These are phyloP conservation scores for Solen grandis DNA, from an alignment of 1,140 invertebrate species.

Conservation along the genomic window DNA sequence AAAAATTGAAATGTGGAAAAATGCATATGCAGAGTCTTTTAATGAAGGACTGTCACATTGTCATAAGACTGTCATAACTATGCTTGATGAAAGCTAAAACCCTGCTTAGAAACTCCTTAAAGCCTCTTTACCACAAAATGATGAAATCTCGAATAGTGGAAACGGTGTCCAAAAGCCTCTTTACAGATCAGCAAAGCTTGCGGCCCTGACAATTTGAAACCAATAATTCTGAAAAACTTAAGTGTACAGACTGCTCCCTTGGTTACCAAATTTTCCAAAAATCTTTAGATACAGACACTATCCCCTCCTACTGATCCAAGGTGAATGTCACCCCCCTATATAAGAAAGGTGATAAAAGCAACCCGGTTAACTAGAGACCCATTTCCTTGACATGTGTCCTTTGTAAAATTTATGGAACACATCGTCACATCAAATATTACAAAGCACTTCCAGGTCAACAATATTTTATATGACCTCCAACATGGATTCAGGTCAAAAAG, in stretches of 20 bases:
- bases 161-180: slow-evolving; percentile 8
- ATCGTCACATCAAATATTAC: slow-evolving; percentile 14
- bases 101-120: no score
- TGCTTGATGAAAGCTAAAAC: no score
- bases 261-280: neutral
- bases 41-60: no score
- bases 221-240: slow-evolving; percentile 4
- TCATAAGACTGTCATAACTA: no score
- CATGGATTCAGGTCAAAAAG: slow-evolving; percentile 29
- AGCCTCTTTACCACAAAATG: no score
- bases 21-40: no score
- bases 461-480: slow-evolving; percentile 34
- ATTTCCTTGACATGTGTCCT: no score
- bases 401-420: slow-evolving; percentile 36
- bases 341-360: no score
- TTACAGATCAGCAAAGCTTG: slow-evolving; percentile 16
- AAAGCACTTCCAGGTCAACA: slow-evolving; percentile 28
- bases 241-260: no score
- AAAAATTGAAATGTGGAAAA: no score
- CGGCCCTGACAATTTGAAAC: slow-evolving; percentile 20
- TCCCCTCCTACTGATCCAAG: neutral
- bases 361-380: neutral
- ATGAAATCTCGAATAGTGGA: no score
- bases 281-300: slow-evolving; percentile 8
- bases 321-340: neutral